Evolutionary conservation across 2,797 vertebrate genomes (phyloP).

Genomic region (Nannoperca obscura): DNA sequence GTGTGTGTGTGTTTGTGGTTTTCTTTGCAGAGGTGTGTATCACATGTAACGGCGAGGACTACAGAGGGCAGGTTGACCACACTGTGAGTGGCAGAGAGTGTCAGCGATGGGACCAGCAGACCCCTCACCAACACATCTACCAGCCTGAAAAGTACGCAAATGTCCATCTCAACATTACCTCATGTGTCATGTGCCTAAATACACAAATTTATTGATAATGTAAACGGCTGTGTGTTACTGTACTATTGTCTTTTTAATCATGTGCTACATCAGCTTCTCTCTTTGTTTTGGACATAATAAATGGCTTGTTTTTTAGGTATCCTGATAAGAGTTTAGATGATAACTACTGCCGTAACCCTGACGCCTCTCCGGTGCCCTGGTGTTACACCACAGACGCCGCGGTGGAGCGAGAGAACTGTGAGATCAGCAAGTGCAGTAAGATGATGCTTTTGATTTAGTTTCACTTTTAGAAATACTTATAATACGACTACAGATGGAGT

Average conservation of each 20-base stretch:
- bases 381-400: conserved; percentile 92
- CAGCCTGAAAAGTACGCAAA: conserved; percentile 90
- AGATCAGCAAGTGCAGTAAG: conserved; percentile 92
- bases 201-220: not conserved
- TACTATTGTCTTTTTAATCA: not conserved
- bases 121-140: conserved; percentile 93
- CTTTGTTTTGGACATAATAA: not conserved
- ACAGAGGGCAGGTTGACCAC: conserved; percentile 91
- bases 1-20: conserved; percentile 15
- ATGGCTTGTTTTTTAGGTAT: conserved; percentile 83
- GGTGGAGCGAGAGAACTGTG: conserved; percentile 90
- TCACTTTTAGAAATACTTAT: not conserved
- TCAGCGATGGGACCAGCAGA: conserved; percentile 97
- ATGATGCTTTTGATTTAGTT: not conserved
- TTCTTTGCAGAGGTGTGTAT: conserved; percentile 86
- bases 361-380: conserved; percentile 94
- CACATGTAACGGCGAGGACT: conserved; percentile 95
- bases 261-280: not conserved
- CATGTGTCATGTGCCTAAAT: not conserved
- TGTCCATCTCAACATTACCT: not conserved
- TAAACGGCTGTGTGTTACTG: not conserved
- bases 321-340: conserved; percentile 94
- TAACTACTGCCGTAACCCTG: conserved; percentile 98
- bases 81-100: conserved; percentile 91
- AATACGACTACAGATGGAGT: not conserved